Conservation (phyloP, 53 echinoderm and acorn worm species). For the Glandiceps talaboti region DNA sequence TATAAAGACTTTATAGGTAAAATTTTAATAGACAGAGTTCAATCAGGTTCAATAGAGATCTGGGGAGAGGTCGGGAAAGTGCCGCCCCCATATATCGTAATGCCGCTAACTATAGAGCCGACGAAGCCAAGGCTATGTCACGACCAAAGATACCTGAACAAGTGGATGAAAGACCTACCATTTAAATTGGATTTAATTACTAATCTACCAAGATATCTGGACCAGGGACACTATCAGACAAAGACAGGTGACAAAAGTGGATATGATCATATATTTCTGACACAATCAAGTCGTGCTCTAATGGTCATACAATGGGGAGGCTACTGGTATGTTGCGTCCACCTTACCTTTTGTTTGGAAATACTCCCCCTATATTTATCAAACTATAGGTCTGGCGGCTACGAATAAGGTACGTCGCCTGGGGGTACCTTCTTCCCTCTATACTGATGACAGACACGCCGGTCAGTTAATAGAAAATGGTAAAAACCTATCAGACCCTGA, state of each 20-base stretch:
- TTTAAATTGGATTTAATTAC: background rate
- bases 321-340: background rate
- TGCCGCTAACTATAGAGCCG: background rate
- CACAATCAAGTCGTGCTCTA: background rate
- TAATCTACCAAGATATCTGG: background rate
- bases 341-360: background rate
- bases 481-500: background rate
- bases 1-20: background rate
- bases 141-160: background rate
- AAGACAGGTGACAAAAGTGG: background rate
- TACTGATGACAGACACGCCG: background rate
- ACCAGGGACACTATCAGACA: background rate
- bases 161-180: background rate
- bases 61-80: background rate
- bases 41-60: background rate
- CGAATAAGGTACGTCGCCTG: background rate
- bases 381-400: background rate
- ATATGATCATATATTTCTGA: background rate
- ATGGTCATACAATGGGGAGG: background rate
- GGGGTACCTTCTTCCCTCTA: background rate
- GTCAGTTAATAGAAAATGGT: background rate
- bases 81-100: background rate
- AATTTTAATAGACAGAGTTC: background rate
- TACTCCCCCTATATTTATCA: background rate
- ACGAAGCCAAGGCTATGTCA: background rate